Percentiles rank a stretch among this genome's conserved stretches.
These are phyloP conservation scores for Pandion haliaetus DNA, from an alignment of 2,113 vertebrate species.

Conservation along the genomic window DNA sequence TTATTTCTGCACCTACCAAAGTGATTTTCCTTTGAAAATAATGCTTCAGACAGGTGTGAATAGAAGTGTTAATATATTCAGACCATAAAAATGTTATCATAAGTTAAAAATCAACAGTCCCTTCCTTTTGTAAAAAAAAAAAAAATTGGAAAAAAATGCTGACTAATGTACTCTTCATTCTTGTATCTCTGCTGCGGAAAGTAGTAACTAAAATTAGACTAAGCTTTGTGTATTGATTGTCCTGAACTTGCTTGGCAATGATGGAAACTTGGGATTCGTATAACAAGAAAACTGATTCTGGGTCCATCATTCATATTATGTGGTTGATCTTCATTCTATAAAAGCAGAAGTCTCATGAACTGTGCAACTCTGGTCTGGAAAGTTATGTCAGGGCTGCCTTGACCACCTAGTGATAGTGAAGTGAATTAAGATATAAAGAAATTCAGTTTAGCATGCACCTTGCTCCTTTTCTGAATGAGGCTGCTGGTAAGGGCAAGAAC, in stretches of 20 bases:
- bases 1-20: neutral
- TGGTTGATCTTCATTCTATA: neutral
- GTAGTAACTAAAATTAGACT: neutral
- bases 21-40: neutral
- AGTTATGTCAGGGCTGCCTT: neutral
- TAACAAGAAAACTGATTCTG: neutral
- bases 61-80: neutral
- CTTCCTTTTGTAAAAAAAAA: neutral
- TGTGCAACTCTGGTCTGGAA: neutral
- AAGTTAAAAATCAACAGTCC: neutral
- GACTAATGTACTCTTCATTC: neutral
- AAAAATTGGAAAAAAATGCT: neutral
- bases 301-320: neutral
- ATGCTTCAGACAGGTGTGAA: neutral
- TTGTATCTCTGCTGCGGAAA: neutral
- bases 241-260: neutral
- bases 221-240: neutral
- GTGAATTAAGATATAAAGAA: neutral
- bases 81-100: neutral
- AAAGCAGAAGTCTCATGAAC: neutral
- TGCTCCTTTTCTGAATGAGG: neutral
- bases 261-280: neutral
- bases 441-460: neutral
- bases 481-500: neutral
- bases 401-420: neutral